These are phyloP conservation scores for Ailurus styani DNA, from an alignment of 2,113 vertebrate genomes.

Conservation along the genomic window DNA sequence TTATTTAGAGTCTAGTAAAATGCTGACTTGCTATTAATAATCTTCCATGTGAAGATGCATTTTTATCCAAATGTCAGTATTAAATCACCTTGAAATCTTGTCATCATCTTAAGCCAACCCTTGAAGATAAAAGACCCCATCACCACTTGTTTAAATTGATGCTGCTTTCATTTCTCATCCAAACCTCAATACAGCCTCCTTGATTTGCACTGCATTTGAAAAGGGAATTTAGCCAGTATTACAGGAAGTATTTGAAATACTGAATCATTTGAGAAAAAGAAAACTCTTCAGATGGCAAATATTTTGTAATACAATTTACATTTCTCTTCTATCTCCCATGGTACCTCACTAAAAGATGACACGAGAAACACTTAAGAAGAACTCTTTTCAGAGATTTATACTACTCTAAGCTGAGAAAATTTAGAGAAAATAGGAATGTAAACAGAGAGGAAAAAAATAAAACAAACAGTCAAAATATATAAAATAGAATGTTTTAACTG, in stretches of 20 bases:
- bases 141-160: slow-evolving; percentile 18
- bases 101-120: background rate
- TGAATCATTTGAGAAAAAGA: background rate
- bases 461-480: background rate
- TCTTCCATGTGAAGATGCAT: background rate
- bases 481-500: background rate
- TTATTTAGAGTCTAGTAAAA: slow-evolving; percentile 21
- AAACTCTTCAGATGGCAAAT: slow-evolving; percentile 7
- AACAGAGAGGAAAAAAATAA: background rate
- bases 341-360: background rate
- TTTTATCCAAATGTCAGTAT: slow-evolving; percentile 46
- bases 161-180: background rate
- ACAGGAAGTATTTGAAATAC: background rate
- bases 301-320: background rate
- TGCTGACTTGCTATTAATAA: slow-evolving; percentile 41
- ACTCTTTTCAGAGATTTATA: background rate
- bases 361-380: background rate
- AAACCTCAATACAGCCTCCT: background rate
- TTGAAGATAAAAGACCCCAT: slow-evolving; percentile 16
- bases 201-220: background rate
- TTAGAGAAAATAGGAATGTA: background rate
- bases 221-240: slow-evolving; percentile 2
- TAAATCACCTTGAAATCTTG: slow-evolving; percentile 34
- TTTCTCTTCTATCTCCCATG: background rate
- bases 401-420: background rate